Base-by-base conservation (phyloP, 2,888 invertebrate species). In the Caenorhabditis plicata region DNA sequence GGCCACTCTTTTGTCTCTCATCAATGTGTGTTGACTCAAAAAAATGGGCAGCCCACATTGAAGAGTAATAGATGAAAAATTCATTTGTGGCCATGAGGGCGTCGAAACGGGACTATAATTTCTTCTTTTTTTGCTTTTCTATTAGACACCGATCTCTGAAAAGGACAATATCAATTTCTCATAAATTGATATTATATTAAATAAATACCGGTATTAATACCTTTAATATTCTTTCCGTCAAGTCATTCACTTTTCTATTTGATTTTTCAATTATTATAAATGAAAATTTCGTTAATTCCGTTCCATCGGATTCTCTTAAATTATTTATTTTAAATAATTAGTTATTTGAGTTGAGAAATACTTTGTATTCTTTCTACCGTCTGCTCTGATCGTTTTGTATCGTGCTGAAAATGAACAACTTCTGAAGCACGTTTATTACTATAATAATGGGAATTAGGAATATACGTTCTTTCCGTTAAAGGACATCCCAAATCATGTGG, bases 211-310 rank as follows among this genome's bases (percentile, higher is more conserved):
- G 9, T 5, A 39, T 20, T 13, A 19, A 39, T 11, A 58, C 58
- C 33, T 64, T 63, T 31, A 68, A 29, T 33, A 68, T 53, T 39
- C 68, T 17, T n/a, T 46, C 54, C 0, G 55, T 39, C 15, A 60
- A 32, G 11, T 49, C 27, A 25, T 60, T 50, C 33, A 60, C 22
- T 23, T 46, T 51, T 13, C 74, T 66, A 36, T 26, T 50, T 42
- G 64, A 91, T 89, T 87, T 90, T 90, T 81, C 89, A 23, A 94
- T 81, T 41, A 94, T 87, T 0, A 91, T 85, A 81, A 91, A 94
- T 0, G 88, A 88, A 81, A 87, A 92, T 22, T 85, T 79, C 71
- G 90, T 88, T 0, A 82, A 85, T 44, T 78, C 81, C 0, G 84
- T 64, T 53, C 83, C 82, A 46, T 75, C 74, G n/a, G 45, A 54